A percentile compares a stretch with the other conserved stretches of the same genome.
Evolutionary conservation across 2,113 vertebrate species (phyloP).

Genomic region (Corythaeola cristata): DNA sequence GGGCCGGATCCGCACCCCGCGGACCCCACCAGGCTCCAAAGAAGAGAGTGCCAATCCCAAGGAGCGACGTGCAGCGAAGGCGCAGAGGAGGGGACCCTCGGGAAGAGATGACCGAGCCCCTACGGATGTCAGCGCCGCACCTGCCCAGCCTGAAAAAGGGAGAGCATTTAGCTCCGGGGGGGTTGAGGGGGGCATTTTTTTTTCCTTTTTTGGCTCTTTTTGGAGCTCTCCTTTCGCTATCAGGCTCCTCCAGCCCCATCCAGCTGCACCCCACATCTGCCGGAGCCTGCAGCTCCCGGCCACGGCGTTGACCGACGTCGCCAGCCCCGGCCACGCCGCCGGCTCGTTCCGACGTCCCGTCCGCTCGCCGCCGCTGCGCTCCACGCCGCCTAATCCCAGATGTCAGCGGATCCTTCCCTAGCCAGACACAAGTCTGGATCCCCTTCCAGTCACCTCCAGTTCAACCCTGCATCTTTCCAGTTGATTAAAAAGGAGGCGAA

Average conservation of each 20-base stretch:
- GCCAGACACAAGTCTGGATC: constrained; percentile 65
- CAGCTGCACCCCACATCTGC: not conserved
- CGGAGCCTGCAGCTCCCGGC: not conserved
- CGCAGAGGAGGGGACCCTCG: accelerated
- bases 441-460: constrained; percentile 69
- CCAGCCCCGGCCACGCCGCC: not conserved
- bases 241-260: not conserved
- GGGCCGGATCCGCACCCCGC: not conserved
- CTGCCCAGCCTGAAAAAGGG: not conserved
- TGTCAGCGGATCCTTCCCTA: constrained; percentile 58
- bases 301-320: not conserved
- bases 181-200: too few relatives aligned
- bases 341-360: not conserved
- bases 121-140: not conserved
- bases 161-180: not conserved
- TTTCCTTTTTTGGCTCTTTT: not conserved
- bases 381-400: constrained; percentile 58
- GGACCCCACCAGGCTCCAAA: not conserved
- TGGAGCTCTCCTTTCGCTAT: not conserved
- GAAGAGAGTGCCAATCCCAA: not conserved
- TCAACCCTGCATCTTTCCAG: constrained; percentile 69
- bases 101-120: not conserved
- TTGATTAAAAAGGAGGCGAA: constrained; percentile 60
- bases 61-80: accelerated
- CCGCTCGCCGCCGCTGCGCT: not conserved